Percentiles rank a stretch among this genome's conserved stretches.
phyloP scores from a whole-genome alignment of 2,888 invertebrate species.

The Luperina testacea region DNA sequence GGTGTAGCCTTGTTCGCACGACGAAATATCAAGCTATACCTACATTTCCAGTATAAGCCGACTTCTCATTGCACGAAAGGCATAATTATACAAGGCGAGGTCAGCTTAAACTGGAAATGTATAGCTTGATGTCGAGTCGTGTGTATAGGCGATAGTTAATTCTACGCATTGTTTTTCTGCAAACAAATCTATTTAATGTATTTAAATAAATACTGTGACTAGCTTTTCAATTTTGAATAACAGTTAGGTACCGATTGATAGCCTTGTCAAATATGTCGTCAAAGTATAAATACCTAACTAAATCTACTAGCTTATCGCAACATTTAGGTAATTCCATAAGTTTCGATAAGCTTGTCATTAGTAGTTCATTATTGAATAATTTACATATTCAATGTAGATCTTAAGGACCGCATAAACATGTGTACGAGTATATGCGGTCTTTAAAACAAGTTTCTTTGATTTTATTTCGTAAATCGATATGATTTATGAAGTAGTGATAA shows the following conservation, averaged over 20 bases:
- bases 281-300: not conserved
- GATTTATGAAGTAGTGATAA: slow-evolving; percentile 3
- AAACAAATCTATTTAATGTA: too few species aligned
- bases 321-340: not conserved
- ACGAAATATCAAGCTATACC: not conserved
- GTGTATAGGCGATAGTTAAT: not conserved
- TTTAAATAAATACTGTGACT: not conserved
- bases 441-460: slow-evolving; percentile 13
- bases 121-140: not conserved
- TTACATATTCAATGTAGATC: too few species aligned
- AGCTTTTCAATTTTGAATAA: not conserved
- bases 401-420: too few species aligned
- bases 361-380: not conserved
- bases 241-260: slow-evolving; percentile 1
- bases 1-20: not conserved
- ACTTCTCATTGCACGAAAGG: not conserved
- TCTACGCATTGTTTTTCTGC: not conserved
- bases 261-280: not conserved
- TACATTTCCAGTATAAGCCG: not conserved
- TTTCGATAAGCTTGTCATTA: too few species aligned
- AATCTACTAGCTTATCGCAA: not conserved
- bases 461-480: slow-evolving; percentile 6
- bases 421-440: not conserved
- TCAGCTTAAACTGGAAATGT: not conserved
- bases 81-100: not conserved